Base-by-base conservation (phyloP, 2,888 invertebrate genomes). In the Polyommatus iphigenia region DNA sequence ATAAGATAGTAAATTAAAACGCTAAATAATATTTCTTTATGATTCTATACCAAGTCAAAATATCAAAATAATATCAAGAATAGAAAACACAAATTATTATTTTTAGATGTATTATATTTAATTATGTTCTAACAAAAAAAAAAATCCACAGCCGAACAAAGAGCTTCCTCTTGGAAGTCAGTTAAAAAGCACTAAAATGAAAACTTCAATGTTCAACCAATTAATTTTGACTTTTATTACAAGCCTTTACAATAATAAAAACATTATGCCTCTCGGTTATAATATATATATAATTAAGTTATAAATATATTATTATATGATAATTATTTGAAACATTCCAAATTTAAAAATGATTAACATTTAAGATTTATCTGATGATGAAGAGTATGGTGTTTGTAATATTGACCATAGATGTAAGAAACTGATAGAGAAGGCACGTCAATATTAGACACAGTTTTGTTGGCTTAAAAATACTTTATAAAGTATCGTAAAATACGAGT, bases 291-390 rank as follows among this genome's bases (percentile, higher is more conserved):
- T 67, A 67, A 62, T 62, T 62, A 62, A 41, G 57, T 36, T 41
- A 24, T 77, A 62, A 36, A 76, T 76, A 36, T 76, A 59, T 32
- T 32, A 76, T 32, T 46, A 67, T 77, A 76, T 62, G 20, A 15
- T 76, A 67, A 77, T 77, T 77, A 77, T 77, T 46, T 57, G 6
- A 24, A 57, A 41, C 18, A 32, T 76, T 32, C 36, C 62, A 62
- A 76, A 76, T 50, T 77, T 77, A 67, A 77, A 77, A 41, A 67
- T 77, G 67, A 67, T 77, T 77, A 79, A 78, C 80, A 77, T 80
- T 78, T 78, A 20, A 78, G 78, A 71, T 78, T 79, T 78, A 78
- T 24, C 73, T 73, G 72, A 79, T 76, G 76, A 76, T 78, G 29
- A 71, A 18, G 18, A n/a, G 20, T 59, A 67, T 67, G 18, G 67